Evolutionary conservation across 2,797 vertebrate genomes (phyloP).

Genomic region (Melanotaenia parkinsoni): DNA sequence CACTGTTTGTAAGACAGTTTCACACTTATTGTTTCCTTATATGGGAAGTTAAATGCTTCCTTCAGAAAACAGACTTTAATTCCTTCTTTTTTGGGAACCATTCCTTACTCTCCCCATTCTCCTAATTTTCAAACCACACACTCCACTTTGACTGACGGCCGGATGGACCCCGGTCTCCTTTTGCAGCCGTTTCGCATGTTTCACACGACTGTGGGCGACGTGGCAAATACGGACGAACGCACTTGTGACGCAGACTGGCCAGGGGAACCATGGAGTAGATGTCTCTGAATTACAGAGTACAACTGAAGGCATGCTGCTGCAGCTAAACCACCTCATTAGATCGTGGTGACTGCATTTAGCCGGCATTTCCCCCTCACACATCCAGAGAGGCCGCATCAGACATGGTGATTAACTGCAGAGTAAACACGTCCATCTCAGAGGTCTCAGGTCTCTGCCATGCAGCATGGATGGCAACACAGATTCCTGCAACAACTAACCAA

Average conservation of each 20-base stretch:
- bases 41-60: conserved; percentile 48
- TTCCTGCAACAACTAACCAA: conserved; percentile 57
- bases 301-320: conserved; percentile 67
- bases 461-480: conserved; percentile 43
- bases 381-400: conserved; percentile 77
- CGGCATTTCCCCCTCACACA: conserved; percentile 77
- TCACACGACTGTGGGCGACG: conserved; percentile 73
- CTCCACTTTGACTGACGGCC: conserved; percentile 66
- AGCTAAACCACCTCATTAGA: conserved; percentile 78
- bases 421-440: conserved; percentile 72
- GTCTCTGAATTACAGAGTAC: conserved; percentile 80
- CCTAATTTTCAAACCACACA: conserved; percentile 65
- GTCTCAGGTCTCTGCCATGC: conserved; percentile 54
- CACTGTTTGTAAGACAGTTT: conserved; percentile 19
- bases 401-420: conserved; percentile 75
- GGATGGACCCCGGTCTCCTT: conserved; percentile 52
- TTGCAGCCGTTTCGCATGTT: conserved; percentile 66
- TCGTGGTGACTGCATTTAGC: conserved; percentile 78
- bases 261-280: conserved; percentile 71
- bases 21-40: conserved; percentile 40
- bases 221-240: conserved; percentile 67
- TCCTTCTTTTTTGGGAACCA: conserved; percentile 42
- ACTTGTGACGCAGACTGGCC: conserved; percentile 82
- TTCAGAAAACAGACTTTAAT: conserved; percentile 44
- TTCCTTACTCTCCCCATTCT: conserved; percentile 30